Base-by-base conservation (phyloP, 2,888 invertebrate genomes). In the Boloria euphrosyne region DNA sequence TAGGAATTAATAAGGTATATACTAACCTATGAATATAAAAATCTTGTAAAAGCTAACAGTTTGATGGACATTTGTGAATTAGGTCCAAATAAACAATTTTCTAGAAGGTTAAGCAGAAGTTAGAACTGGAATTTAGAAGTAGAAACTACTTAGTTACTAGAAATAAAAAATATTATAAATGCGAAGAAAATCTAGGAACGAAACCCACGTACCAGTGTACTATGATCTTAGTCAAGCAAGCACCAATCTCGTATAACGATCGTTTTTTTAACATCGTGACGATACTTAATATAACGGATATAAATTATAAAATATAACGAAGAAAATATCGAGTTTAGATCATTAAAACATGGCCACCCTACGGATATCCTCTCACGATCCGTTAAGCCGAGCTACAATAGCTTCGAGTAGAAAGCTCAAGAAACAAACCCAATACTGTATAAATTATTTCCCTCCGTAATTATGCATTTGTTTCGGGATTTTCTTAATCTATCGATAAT, bases 311-410 rank as follows among this genome's bases (percentile, higher is more conserved):
- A 16, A 2, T 13, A 27, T 13, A 52, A 14, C 2, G 27, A 53
- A 7, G 4, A 14, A 13, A n/a, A 10, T 10, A 31, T 47, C 31
- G 27, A 49, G 14, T 17, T 14, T 17, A 14, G 17, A 49, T 38
- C 13, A 13, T 16, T 13, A 10, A 47, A 13, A n/a, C 31, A 38
- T 38, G 13, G 52, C 6, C 58, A 75, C 78, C 78, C 73, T 73
- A 81, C 69, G 62, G 76, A 76, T 85, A 87, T 86, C 85, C 81
- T 79, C 80, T 81, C 86, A 83, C 86, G 84, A 88, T 87, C 85
- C 80, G 81, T 80, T 83, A 80, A 83, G 84, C 81, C 82, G 78
- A 68, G 72, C 78, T 76, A 86, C 86, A 83, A 84, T 85, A 78
- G 84, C 79, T 72, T 76, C 77, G 78, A 80, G 79, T 81, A 78